Evolutionary conservation across 2,888 invertebrate species (phyloP), one percentile per base, ranked within the genome.

Genomic region (Drosophila lutescens): DNA sequence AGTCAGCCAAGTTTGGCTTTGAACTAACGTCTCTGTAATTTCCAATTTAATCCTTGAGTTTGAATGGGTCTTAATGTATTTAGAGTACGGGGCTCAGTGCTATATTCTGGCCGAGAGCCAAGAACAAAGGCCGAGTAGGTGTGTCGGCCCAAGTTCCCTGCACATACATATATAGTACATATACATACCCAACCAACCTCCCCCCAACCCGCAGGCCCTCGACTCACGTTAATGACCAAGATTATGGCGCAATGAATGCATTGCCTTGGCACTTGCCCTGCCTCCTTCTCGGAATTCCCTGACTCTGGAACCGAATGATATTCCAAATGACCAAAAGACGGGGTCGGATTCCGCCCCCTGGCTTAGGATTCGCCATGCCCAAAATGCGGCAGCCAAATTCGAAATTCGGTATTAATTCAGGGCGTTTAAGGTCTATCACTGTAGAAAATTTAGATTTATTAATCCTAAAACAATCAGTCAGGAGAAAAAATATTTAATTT

Each of bases 11-110:
- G 70, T 85, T 82, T 87, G 82, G 82, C 83, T 86, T 76, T 69
- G 85, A 66, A 68, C 77, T 74, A 70, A 55, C 74, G 77, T 82
- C 80, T 80, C 74, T 83, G 80, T 88, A 86, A 84, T 88, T 88
- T 80, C 86, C 84, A 88, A 88, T 88, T 88, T 84, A 84, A 84
- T 86, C 88, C 83, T 86, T 86, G 83, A 86, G 83, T 86, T 80
- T 86, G 76, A 79, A 86, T 80, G 80, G 83, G 76, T 76, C 77
- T 76, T 88, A 83, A 88, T 85, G 86, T 83, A 82, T 82, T 79
- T 78, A 69, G 47, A 67, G 55, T 66, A 57, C 53, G 53, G 59
- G 54, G 20, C 50, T 60, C 41, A 38, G 36, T 66, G 54, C n/a
- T 69, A 36, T 55, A 66, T 73, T 54, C 78, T 84, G 88, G 83